phyloP scores from a whole-genome alignment of 2,888 invertebrate genomes.

The Pachymerium ferrugineum region DNA sequence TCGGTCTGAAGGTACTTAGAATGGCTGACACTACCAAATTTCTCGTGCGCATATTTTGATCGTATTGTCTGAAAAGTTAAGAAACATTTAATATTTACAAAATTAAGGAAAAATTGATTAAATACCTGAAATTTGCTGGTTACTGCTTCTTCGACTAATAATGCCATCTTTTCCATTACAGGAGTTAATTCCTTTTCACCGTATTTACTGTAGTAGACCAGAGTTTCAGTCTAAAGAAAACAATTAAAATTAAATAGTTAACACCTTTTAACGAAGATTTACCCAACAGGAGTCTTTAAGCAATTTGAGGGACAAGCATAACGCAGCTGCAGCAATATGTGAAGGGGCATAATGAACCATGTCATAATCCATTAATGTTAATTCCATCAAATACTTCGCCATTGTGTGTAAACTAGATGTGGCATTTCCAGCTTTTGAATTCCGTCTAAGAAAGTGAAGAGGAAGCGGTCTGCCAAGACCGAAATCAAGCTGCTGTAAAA shows the following conservation, averaged over 20 bases:
- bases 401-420: slow-evolving; percentile 64
- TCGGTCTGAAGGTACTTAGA: neutral
- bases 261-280: neutral
- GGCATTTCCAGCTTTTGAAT: slow-evolving; percentile 56
- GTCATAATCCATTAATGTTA: slow-evolving; percentile 71
- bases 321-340: slow-evolving; percentile 71
- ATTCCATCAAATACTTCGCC: slow-evolving; percentile 86
- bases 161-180: slow-evolving; percentile 63
- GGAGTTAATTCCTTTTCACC: slow-evolving; percentile 62
- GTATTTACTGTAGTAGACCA: slow-evolving; percentile 72
- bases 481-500: slow-evolving; percentile 69
- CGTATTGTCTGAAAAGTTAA: neutral
- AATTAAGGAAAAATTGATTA: neutral
- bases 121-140: slow-evolving; percentile 61
- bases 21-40: neutral
- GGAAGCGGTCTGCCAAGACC: slow-evolving; percentile 79
- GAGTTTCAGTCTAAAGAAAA: slow-evolving; percentile 62
- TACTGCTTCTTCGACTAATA: slow-evolving; percentile 62
- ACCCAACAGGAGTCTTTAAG: slow-evolving; percentile 34
- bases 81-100: neutral
- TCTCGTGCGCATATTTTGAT: neutral
- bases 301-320: slow-evolving; percentile 63
- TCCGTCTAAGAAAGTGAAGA: slow-evolving; percentile 81
- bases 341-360: slow-evolving; percentile 73
- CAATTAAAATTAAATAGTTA: neutral